Base-by-base conservation (phyloP, 37 sponge, comb jelly and placozoan genomes). In the Geodia barretti region DNA sequence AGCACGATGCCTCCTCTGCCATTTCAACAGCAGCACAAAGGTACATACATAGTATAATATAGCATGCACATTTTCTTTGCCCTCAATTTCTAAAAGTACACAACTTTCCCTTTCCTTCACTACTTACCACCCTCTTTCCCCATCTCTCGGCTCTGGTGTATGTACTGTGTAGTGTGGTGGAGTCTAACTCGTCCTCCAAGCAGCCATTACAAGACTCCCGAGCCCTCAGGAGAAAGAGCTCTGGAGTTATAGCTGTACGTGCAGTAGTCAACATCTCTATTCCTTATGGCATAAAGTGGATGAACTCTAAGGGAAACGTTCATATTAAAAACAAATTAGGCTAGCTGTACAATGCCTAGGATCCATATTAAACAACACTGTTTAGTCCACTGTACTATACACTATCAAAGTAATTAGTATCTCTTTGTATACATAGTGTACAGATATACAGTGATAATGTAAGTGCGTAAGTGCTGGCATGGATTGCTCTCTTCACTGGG, bases 1-100 rank as follows among this genome's bases (percentile, higher is more conserved):
- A 83, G 8, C 83, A 73, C 33, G 66, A 83, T 29, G 47, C 66
- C 3, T 73, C 58, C 0, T 83, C 83, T 41, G 83, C 66, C 1
- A 34, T 74, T 25, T 83, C 83, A 26, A 83, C 83, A n/a, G 36
- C 58, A 47, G 14, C 14, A 47, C 54, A 47, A 7, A 47, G 7
- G 54, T 14, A 47, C 54, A 47, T 14, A 47, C 14, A 14, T 47
- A 14, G 54, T 47, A 17, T 47, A 17, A 47, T 47, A 47, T 14
- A 17, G 14, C 54, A 47, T 47, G 54, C 14, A n/a, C n/a, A n/a
- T n/a, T n/a, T n/a, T n/a, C n/a, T n/a, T n/a, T n/a, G n/a, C n/a
- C n/a, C n/a, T n/a, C n/a, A n/a, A n/a, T n/a, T n/a, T n/a, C n/a
- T n/a, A n/a, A n/a, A n/a, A n/a, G n/a, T n/a, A n/a, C n/a, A n/a